Evolutionary conservation across 2,113 vertebrate genomes (phyloP).

Genomic region (Neodontobutis hainanensis): DNA sequence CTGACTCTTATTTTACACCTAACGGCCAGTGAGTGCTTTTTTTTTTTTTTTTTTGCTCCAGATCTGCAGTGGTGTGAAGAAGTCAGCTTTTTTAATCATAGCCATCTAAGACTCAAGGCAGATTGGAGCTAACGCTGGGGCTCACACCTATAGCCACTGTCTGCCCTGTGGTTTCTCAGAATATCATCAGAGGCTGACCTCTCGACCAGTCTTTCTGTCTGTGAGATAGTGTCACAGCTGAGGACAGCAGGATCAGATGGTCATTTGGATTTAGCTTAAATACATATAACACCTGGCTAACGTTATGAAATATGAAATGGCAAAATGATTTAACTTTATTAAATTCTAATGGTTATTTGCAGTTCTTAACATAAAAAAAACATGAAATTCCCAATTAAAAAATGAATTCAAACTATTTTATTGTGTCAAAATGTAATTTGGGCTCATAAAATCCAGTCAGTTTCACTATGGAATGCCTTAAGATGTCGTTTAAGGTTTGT

Average conservation of each 20-base stretch:
- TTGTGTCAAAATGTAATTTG: no score
- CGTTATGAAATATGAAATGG: not conserved
- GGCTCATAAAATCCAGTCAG: no score
- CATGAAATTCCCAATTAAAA: no score
- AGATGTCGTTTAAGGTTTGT: no score
- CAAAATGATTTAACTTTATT: not conserved
- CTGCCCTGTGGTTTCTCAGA: conserved; percentile 29
- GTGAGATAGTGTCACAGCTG: conserved; percentile 9
- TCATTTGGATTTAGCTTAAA: conserved; percentile 18
- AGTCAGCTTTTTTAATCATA: conserved; percentile 58
- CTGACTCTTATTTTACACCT: conserved; percentile 62
- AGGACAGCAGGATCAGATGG: conserved; percentile 12
- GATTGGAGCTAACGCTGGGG: conserved; percentile 25
- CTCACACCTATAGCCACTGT: conserved; percentile 15
- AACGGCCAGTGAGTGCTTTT: not conserved
- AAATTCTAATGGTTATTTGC: no score
- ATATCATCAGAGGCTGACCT: conserved; percentile 48
- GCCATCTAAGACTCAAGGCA: conserved; percentile 25
- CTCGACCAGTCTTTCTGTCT: conserved; percentile 21
- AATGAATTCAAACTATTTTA: no score
- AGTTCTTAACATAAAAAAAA: no score
- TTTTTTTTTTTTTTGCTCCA: conserved; percentile 11
- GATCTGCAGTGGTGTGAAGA: conserved; percentile 45
- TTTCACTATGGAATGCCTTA: no score
- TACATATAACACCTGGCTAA: no score